These are phyloP conservation scores for Neuroscelio doddi DNA, from an alignment of 2,888 invertebrate species.

Conservation along the genomic window DNA sequence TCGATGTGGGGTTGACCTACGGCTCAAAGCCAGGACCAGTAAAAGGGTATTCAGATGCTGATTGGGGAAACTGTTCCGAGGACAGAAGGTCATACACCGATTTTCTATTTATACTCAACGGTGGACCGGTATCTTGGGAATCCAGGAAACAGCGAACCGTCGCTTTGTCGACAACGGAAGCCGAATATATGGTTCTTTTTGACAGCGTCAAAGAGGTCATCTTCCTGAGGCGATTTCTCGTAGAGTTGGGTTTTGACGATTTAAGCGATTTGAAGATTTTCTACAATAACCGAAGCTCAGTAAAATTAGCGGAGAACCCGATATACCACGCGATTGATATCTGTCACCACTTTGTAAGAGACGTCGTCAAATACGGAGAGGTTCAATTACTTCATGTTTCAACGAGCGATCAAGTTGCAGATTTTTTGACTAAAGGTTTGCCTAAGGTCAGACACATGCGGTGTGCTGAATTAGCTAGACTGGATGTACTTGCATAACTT, in stretches of 20 bases:
- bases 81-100: constrained; percentile 26
- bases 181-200: constrained; percentile 20
- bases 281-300: no score
- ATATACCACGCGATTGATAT: no score
- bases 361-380: constrained; percentile 14
- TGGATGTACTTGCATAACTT: no score
- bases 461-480: background rate
- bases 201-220: constrained; percentile 15
- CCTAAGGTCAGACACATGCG: constrained; percentile 1
- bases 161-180: constrained; percentile 19
- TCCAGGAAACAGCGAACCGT: constrained; percentile 26
- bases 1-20: constrained; percentile 1
- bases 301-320: no score
- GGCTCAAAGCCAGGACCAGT: background rate
- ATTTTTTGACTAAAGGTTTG: constrained; percentile 23
- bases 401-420: constrained; percentile 17
- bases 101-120: constrained; percentile 8
- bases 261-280: background rate
- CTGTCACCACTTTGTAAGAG: constrained; percentile 26
- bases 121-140: constrained; percentile 25
- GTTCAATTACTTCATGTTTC: no score
- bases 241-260: constrained; percentile 8
- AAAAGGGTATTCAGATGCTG: constrained; percentile 10
- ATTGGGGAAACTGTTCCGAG: constrained; percentile 3
- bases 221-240: constrained; percentile 5